phyloP scores from a whole-genome alignment of 2,888 invertebrate species.

The Schrankia costaestrigalis region DNA sequence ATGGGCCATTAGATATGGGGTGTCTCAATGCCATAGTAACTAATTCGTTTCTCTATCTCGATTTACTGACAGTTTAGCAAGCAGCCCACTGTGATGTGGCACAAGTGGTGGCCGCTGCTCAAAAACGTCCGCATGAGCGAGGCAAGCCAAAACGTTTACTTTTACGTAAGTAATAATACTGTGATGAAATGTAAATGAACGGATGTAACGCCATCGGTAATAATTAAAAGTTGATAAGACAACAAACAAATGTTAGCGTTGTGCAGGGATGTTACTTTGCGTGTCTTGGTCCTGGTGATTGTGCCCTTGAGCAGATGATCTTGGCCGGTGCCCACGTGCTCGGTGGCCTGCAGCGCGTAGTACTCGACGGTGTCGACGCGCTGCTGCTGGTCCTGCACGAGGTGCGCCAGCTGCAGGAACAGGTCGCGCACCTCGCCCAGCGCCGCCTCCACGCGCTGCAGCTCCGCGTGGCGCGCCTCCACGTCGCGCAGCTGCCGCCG shows the following conservation, averaged over 20 bases:
- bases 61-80: too few relatives aligned
- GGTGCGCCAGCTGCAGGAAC: constrained; percentile 90
- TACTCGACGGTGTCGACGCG: constrained; percentile 84
- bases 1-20: too few relatives aligned
- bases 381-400: constrained; percentile 88
- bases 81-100: too few relatives aligned
- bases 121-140: too few relatives aligned
- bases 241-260: background rate
- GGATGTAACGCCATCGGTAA: too few relatives aligned
- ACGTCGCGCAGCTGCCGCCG: constrained; percentile 88
- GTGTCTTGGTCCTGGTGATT: constrained; percentile 64
- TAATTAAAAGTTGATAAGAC: too few relatives aligned
- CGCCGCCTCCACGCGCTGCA: constrained; percentile 89
- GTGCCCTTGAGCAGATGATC: constrained; percentile 76
- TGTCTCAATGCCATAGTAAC: too few relatives aligned
- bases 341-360: constrained; percentile 82
- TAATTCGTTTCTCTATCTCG: too few relatives aligned
- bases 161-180: too few relatives aligned
- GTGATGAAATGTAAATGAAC: too few relatives aligned
- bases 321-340: constrained; percentile 80
- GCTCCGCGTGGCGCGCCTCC: constrained; percentile 90
- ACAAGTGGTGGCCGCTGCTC: too few relatives aligned
- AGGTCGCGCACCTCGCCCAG: constrained; percentile 89
- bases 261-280: constrained; percentile 64
- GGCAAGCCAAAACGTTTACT: too few relatives aligned